A percentile compares a stretch with the other conserved stretches of the same genome.
phyloP scores from a whole-genome alignment of 2,113 vertebrate genomes.

The Spea bombifrons region DNA sequence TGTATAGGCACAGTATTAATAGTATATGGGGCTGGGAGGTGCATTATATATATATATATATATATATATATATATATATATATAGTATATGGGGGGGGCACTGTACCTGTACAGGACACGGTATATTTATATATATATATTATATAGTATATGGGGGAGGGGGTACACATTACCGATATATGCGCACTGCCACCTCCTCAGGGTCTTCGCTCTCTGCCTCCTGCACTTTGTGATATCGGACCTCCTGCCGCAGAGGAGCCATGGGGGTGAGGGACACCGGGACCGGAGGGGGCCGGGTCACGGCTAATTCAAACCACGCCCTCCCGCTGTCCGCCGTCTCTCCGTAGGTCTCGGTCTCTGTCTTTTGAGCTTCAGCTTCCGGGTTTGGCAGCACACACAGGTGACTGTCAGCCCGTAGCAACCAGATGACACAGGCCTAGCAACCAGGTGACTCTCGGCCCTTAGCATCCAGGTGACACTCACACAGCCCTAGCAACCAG shows the following conservation, averaged over 20 bases:
- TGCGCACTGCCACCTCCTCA: constrained; percentile 12
- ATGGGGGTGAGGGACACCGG: background rate
- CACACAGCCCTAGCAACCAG: background rate
- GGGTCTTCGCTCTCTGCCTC: constrained; percentile 5
- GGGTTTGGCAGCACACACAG: background rate
- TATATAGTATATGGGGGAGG: background rate
- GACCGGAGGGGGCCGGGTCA: no score
- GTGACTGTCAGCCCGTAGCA: background rate
- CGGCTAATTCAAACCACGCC: no score
- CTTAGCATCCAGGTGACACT: background rate
- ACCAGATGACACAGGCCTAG: background rate
- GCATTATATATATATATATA: background rate
- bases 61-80: no score
- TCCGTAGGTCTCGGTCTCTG: no score
- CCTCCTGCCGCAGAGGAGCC: background rate
- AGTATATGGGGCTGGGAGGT: no score
- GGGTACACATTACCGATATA: constrained; percentile 5
- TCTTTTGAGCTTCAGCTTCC: background rate
- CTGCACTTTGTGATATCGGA: constrained; percentile 17
- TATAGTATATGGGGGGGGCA: background rate
- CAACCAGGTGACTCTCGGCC: background rate
- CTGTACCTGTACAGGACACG: background rate
- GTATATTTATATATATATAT: background rate
- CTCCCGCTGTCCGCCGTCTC: no score
- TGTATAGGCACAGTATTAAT: no score